A percentile compares a stretch with the other conserved stretches of the same genome.
Conservation (phyloP, 1,140 invertebrate species). For the Oncopodura yosiiana region DNA sequence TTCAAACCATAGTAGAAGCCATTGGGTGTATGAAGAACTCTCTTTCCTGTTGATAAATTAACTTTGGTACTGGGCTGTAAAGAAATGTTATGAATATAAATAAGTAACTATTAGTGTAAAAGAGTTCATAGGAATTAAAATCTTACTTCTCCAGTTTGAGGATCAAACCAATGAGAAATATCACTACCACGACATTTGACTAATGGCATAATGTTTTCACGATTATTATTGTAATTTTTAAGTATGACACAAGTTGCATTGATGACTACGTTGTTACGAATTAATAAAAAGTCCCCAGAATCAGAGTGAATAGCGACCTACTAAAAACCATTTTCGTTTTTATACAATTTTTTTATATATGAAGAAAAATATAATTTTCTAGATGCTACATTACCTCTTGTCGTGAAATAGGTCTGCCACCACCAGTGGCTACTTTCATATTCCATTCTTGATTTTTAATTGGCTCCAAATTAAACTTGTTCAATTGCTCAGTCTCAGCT, state of each 20-base stretch:
- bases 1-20: background rate
- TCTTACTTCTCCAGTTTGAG: slow-evolving; percentile 1
- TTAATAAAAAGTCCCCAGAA: slow-evolving; percentile 1
- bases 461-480: slow-evolving; percentile 3
- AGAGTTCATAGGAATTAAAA: too few relatives aligned
- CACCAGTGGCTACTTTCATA: background rate
- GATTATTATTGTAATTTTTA: background rate
- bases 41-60: background rate
- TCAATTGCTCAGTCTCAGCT: background rate
- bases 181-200: background rate
- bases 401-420: background rate
- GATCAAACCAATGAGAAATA: slow-evolving; percentile 6
- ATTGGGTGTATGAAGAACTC: background rate
- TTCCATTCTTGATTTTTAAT: background rate
- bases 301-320: slow-evolving; percentile 3
- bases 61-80: background rate
- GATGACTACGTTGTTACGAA: background rate
- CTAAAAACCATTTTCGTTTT: background rate
- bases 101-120: background rate
- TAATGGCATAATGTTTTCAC: background rate
- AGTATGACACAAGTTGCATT: background rate
- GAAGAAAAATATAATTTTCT: too few relatives aligned
- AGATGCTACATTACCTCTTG: slow-evolving; percentile 10
- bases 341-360: too few relatives aligned
- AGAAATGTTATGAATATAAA: background rate